phyloP scores from a whole-genome alignment of 2,113 vertebrate species.

The Herpailurus yagouaroundi region DNA sequence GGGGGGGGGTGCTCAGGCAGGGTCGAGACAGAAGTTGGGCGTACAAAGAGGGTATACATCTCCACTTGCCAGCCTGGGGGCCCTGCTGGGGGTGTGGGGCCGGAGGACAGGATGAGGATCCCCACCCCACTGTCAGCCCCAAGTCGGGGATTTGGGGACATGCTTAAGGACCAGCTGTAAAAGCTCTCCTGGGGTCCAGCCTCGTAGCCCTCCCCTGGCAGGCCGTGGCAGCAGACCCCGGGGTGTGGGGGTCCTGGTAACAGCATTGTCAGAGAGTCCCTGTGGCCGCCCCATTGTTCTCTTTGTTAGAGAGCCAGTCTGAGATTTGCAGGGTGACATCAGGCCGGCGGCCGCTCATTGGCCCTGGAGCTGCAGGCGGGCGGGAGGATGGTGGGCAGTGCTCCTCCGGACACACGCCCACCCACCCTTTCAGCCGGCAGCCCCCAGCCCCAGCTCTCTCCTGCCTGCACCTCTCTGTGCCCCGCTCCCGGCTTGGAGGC shows the following conservation, averaged over 20 bases:
- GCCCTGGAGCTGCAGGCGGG: slow-evolving; percentile 77
- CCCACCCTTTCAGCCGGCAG: slow-evolving; percentile 36
- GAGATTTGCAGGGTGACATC: slow-evolving; percentile 95
- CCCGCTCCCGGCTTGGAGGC: not conserved
- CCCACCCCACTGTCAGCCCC: not conserved
- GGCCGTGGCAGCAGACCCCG: not conserved
- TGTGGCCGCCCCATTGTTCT: slow-evolving; percentile 92
- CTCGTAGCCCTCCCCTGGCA: not conserved
- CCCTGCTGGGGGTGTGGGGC: not conserved
- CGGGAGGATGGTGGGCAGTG: slow-evolving; percentile 64
- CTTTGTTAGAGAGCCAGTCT: slow-evolving; percentile 98
- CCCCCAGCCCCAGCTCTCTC: slow-evolving; percentile 76
- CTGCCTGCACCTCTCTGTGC: not conserved
- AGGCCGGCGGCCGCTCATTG: slow-evolving; percentile 91
- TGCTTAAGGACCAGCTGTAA: too few species aligned
- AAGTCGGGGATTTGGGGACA: not conserved
- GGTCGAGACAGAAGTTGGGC: not conserved
- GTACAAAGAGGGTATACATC: not conserved
- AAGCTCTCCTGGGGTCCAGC: not conserved
- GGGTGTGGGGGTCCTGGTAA: not conserved
- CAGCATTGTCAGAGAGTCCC: slow-evolving; percentile 49
- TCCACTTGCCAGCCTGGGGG: not conserved
- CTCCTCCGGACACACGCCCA: slow-evolving; percentile 77
- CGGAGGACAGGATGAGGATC: not conserved
- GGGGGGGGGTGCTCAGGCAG: not conserved